Conservation (phyloP, 2,888 invertebrate species). For the Pseudococcus jackbeardsleyi region DNA sequence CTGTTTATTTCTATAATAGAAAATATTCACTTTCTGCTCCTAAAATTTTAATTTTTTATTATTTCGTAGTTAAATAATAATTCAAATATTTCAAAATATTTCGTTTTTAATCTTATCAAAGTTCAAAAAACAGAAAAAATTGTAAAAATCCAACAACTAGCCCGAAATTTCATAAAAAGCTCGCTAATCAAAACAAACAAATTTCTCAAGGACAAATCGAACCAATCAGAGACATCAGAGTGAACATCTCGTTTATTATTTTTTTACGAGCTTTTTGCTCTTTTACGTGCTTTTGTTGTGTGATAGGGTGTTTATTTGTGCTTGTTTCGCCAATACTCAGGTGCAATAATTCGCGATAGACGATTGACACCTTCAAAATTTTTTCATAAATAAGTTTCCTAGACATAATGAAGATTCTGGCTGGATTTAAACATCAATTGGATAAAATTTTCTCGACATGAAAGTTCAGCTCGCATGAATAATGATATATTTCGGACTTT, state of each 20-base stretch:
- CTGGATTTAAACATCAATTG: not conserved
- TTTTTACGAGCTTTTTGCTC: not conserved
- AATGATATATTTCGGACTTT: constrained; percentile 14
- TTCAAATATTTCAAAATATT: too few species aligned
- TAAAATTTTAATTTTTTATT: too few species aligned
- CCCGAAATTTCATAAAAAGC: not conserved
- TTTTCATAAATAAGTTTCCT: not conserved
- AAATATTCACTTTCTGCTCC: too few species aligned
- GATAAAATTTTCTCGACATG: constrained; percentile 33
- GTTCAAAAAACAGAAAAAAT: not conserved
- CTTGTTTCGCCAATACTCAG: constrained; percentile 2
- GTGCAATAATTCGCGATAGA: constrained; percentile 4
- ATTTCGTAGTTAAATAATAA: too few species aligned
- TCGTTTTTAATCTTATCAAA: too few species aligned
- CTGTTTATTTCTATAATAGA: too few species aligned
- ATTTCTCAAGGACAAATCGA: constrained; percentile 11
- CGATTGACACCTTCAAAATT: not conserved
- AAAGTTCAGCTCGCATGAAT: constrained; percentile 13
- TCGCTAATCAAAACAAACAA: not conserved
- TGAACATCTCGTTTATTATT: constrained; percentile 14
- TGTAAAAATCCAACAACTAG: not conserved
- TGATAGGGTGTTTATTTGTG: constrained; percentile 49
- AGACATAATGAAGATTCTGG: not conserved
- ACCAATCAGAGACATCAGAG: constrained; percentile 39
- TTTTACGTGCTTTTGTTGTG: constrained; percentile 14